These are phyloP conservation scores for Drosophila bipectinata DNA, from an alignment of 1,140 invertebrate genomes.

Conservation along the genomic window DNA sequence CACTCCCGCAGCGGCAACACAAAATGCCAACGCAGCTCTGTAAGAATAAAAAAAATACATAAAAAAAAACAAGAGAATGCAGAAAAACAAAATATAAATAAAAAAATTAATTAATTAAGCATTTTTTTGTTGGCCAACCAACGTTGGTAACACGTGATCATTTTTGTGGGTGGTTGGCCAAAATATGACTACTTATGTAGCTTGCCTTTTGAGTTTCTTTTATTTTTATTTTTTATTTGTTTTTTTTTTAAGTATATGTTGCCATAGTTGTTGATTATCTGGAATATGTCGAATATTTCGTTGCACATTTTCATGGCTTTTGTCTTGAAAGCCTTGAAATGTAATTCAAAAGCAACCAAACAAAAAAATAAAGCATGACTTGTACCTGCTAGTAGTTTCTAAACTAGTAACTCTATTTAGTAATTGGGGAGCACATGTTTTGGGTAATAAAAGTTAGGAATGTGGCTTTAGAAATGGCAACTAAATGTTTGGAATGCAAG, in stretches of 20 bases:
- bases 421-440: background rate
- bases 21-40: conserved; percentile 53
- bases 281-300: conserved; percentile 51
- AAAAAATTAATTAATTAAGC: conserved; percentile 69
- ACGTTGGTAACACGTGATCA: conserved; percentile 41
- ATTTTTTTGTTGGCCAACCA: conserved; percentile 52
- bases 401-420: background rate
- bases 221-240: background rate
- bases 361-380: conserved; percentile 24
- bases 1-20: conserved; percentile 37
- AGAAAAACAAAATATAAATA: conserved; percentile 18
- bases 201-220: conserved; percentile 29
- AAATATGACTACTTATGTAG: conserved; percentile 29
- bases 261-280: conserved; percentile 39
- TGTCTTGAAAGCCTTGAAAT: conserved; percentile 42
- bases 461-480: background rate
- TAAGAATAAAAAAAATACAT: conserved; percentile 14
- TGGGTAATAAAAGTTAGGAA: background rate
- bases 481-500: conserved; percentile 3
- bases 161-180: conserved; percentile 36
- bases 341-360: conserved; percentile 37
- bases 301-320: conserved; percentile 48
- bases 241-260: conserved; percentile 2
- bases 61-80: conserved; percentile 10
- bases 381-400: background rate